Evolutionary conservation across 30 jellyfish, hydroid and myxozoan species (phyloP), one percentile per base, ranked within the genome.

Genomic region (Turritopsis rubra): DNA sequence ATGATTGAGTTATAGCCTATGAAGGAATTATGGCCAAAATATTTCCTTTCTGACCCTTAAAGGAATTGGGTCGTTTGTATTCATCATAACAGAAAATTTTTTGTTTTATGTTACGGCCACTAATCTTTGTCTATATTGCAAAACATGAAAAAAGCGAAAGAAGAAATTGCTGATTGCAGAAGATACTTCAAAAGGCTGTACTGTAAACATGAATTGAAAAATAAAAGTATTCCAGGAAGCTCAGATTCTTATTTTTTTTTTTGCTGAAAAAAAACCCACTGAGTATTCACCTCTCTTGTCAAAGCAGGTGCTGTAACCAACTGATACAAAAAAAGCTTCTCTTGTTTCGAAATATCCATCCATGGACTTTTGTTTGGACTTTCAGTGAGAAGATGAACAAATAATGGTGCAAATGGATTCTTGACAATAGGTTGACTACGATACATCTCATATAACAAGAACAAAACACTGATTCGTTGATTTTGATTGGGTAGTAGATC

Each of bases 321-420:
- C 79, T 91, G 97, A 75, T 86, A 83, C 60, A 87, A 75, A 82
- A 91, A 91, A 68, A 24, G 21, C 52, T 87, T 91, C 73, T 91
- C 97, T 24, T 77, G 78, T 29, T 70, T 75, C 20, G 97, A 41
- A 7, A 91, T 71, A 41, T 80, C 79, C 23, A 88, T 91, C 28
- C 81, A 52, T 17, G 74, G 73, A 28, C 82, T 73, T 17, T 74
- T 72, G 52, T 71, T 79, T 29, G 71, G 65, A 1, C 65, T 18
- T 21, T 89, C 87, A 65, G 79, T 74, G 89, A 92, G 83, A 21
- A 92, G 53, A 8, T 81, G 86, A 18, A 88, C 83, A 77, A 92
- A 92, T 5, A 92, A 52, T 29, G 95, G 96, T 1, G 96, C 98
- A 82, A 92, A 92, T 66, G 98, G 98, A 77, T 92, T 92, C 91